Conservation (phyloP, 1,140 invertebrate species). For the Mactra quadrangularis region DNA sequence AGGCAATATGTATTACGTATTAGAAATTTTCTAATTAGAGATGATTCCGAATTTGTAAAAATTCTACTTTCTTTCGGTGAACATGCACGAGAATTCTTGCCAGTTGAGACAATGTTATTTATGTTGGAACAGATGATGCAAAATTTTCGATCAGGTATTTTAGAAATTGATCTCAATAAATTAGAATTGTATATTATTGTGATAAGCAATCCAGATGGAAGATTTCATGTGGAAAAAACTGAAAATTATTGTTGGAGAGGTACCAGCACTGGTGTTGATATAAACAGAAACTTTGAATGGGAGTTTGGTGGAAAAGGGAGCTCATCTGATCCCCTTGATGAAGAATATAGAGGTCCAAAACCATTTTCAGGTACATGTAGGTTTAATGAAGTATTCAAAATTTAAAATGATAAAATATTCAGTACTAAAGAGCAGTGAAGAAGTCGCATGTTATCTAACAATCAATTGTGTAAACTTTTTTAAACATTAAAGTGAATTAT, state of each 20-base stretch:
- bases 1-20: slow-evolving; percentile 75
- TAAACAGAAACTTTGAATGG: slow-evolving; percentile 82
- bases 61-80: slow-evolving; percentile 81
- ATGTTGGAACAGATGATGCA: slow-evolving; percentile 71
- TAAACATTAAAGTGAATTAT: too few species aligned
- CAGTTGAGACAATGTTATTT: slow-evolving; percentile 77
- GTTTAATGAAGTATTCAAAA: too few species aligned
- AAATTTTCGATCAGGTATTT: not conserved
- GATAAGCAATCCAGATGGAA: slow-evolving; percentile 81
- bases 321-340: slow-evolving; percentile 75
- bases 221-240: slow-evolving; percentile 73
- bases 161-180: slow-evolving; percentile 65
- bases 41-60: slow-evolving; percentile 55
- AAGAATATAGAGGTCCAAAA: slow-evolving; percentile 77
- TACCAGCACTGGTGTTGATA: slow-evolving; percentile 78
- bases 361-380: slow-evolving; percentile 79
- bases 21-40: slow-evolving; percentile 70
- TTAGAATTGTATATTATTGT: slow-evolving; percentile 79
- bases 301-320: slow-evolving; percentile 80
- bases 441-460: too few species aligned
- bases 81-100: slow-evolving; percentile 82
- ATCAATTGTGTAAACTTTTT: too few species aligned
- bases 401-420: too few species aligned
- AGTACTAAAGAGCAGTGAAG: too few species aligned
- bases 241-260: slow-evolving; percentile 82